phyloP scores from a whole-genome alignment of 2,113 vertebrate species.

The Semnopithecus entellus region DNA sequence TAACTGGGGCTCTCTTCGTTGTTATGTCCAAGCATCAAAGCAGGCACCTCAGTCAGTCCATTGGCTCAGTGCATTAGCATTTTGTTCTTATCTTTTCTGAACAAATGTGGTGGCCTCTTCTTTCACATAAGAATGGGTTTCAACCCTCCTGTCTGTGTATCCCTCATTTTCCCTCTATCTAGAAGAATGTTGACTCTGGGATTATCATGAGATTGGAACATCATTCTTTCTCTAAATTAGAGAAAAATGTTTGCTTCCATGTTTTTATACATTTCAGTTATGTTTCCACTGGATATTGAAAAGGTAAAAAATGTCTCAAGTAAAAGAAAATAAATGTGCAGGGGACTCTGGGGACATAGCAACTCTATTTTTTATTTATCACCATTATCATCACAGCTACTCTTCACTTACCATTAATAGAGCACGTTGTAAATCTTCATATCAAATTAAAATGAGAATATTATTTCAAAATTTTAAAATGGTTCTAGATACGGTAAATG shows the following conservation, averaged over 20 bases:
- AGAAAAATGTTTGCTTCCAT: neutral
- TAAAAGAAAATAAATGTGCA: neutral
- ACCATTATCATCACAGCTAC: neutral
- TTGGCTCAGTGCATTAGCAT: neutral
- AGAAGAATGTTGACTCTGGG: neutral
- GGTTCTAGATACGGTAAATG: neutral
- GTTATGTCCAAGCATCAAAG: neutral
- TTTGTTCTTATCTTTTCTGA: neutral
- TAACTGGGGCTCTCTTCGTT: neutral
- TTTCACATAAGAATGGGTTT: neutral
- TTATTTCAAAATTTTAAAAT: neutral
- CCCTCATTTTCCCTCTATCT: neutral
- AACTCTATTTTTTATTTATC: neutral
- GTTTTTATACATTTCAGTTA: neutral
- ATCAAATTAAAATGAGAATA: neutral
- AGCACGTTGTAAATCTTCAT: neutral
- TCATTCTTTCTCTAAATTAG: neutral
- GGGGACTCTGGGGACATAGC: neutral
- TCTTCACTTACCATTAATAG: neutral
- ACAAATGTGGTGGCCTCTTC: neutral
- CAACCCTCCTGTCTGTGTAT: neutral
- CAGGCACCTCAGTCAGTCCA: accelerated
- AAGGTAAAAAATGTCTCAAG: neutral
- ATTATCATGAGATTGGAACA: neutral
- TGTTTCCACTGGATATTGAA: neutral